Evolutionary conservation across 37 sponge, comb jelly and placozoan genomes (phyloP).

Genomic region (Agelas oroides): DNA sequence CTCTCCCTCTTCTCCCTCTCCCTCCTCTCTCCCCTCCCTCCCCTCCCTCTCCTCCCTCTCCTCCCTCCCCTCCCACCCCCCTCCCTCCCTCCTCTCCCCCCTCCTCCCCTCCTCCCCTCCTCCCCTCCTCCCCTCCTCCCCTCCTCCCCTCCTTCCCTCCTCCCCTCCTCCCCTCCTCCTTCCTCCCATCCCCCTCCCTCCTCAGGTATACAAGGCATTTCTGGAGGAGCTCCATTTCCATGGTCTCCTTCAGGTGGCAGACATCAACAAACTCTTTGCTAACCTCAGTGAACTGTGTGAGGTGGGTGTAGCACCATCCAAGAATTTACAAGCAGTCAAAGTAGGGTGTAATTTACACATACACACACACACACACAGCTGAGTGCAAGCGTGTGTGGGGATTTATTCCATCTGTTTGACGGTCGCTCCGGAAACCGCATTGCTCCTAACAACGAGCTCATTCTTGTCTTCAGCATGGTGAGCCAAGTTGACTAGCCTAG

Average conservation of each 20-base stretch:
- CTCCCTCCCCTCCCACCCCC: no score
- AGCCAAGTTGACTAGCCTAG: neutral
- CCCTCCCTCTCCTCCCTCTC: no score
- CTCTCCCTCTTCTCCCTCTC: no score
- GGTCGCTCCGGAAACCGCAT: constrained; percentile 7
- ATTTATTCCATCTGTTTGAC: constrained; percentile 52
- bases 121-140: no score
- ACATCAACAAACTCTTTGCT: constrained; percentile 55
- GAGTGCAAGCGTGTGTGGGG: constrained; percentile 20
- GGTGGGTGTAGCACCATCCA: constrained; percentile 1
- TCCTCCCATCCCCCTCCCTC: no score
- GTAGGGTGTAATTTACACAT: no score
- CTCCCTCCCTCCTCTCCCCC: no score
- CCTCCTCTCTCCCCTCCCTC: no score
- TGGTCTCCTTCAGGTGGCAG: constrained; percentile 35
- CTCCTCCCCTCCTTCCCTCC: no score
- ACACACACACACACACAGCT: constrained; percentile 7
- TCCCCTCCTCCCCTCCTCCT: no score
- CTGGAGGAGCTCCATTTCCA: constrained; percentile 65
- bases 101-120: no score
- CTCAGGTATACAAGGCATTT: constrained; percentile 55
- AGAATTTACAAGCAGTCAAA: neutral
- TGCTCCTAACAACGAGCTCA: constrained; percentile 44
- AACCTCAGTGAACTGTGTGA: constrained; percentile 63
- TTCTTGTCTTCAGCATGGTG: constrained; percentile 64